Evolutionary conservation across 2,797 vertebrate species (phyloP).

Genomic region (Oryzias dopingdopingensis): DNA sequence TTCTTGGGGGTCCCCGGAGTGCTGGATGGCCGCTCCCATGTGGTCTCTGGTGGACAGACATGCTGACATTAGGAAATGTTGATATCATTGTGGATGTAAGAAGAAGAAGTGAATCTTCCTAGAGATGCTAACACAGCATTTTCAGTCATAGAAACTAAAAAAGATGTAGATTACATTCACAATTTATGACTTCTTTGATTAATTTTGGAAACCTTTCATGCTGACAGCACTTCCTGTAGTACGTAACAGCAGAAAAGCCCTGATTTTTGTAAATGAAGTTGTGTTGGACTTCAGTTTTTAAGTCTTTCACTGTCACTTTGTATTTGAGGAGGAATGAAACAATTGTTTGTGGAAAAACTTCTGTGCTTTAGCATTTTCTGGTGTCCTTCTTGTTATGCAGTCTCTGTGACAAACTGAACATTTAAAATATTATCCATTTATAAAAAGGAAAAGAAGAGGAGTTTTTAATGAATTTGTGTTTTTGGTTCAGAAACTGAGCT

Average conservation of each 20-base stretch:
- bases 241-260: no score
- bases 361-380: no score
- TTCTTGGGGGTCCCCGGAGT: constrained; percentile 87
- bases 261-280: no score
- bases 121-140: constrained; percentile 12
- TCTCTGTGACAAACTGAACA: no score
- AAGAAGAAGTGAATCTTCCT: constrained; percentile 40
- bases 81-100: constrained; percentile 13
- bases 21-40: constrained; percentile 92
- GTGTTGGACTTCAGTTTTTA: no score
- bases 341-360: no score
- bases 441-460: no score
- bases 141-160: background rate
- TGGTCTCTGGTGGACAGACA: constrained; percentile 82
- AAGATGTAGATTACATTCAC: background rate
- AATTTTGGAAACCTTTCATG: background rate
- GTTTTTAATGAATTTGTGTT: no score
- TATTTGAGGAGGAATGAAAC: no score
- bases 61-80: constrained; percentile 26
- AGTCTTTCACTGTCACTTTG: no score
- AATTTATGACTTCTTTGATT: background rate
- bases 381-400: no score
- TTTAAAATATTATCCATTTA: no score
- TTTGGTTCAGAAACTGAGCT: constrained; percentile 24
- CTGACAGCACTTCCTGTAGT: background rate